phyloP scores from a whole-genome alignment of 2,113 vertebrate species.

The Oncorhynchus clarkii region DNA sequence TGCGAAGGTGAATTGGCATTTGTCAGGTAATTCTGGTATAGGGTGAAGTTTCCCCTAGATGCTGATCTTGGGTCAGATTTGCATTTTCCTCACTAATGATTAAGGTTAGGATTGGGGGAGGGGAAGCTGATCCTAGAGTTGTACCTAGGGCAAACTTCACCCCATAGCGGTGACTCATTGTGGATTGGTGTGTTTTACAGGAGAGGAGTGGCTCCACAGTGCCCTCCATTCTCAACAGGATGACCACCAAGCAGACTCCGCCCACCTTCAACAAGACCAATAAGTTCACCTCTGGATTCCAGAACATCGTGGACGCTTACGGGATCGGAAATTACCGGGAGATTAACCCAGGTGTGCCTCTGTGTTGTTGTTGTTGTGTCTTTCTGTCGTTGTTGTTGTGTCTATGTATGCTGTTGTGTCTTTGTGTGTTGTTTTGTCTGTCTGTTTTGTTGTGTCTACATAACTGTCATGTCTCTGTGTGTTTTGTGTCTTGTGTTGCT shows the following conservation, averaged over 20 bases:
- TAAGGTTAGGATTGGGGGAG: neutral
- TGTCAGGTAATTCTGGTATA: too few relatives aligned
- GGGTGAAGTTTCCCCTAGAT: too few relatives aligned
- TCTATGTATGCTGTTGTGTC: neutral
- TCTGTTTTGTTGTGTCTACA: too few relatives aligned
- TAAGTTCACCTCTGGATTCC: constrained; percentile 96
- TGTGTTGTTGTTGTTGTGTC: neutral
- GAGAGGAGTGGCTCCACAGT: constrained; percentile 91
- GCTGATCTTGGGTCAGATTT: too few relatives aligned
- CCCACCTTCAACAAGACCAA: constrained; percentile 98
- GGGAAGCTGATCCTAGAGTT: too few relatives aligned
- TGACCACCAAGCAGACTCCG: constrained; percentile 88
- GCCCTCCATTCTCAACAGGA: constrained; percentile 86
- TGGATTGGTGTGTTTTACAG: constrained; percentile 61
- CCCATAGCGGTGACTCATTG: neutral
- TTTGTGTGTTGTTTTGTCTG: neutral
- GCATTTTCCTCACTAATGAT: neutral
- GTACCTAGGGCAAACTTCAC: too few relatives aligned
- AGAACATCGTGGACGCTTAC: constrained; percentile 94
- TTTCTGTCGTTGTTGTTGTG: neutral
- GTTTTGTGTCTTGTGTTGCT: neutral
- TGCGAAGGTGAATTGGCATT: neutral
- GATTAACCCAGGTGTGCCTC: constrained; percentile 85
- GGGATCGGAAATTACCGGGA: constrained; percentile 93
- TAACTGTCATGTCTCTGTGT: neutral